Conservation (phyloP, 1,140 invertebrate species). For the Bombus waltoni region DNA sequence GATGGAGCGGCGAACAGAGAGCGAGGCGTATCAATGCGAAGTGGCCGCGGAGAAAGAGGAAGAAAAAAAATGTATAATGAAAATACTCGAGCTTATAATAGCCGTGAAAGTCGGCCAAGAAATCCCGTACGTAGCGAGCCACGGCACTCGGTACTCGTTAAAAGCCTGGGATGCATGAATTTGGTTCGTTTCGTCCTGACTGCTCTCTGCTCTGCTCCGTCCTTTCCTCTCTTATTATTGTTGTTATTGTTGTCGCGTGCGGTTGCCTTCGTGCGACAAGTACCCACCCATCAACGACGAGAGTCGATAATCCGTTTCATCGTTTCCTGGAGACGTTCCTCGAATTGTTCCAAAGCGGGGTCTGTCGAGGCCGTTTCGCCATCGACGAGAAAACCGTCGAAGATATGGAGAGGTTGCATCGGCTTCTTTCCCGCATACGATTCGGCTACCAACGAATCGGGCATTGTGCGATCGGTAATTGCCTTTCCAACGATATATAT, state of each 20-base stretch:
- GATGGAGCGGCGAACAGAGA: background rate
- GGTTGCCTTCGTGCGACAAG: slow-evolving; percentile 10
- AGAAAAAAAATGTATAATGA: slow-evolving; percentile 62
- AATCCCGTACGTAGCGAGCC: slow-evolving; percentile 7
- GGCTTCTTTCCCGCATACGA: background rate
- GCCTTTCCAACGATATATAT: background rate
- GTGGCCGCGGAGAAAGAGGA: slow-evolving; percentile 37
- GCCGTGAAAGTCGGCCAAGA: slow-evolving; percentile 55
- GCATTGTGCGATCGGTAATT: slow-evolving; percentile 2
- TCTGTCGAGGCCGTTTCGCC: background rate
- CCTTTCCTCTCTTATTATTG: slow-evolving; percentile 6
- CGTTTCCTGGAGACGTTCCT: background rate
- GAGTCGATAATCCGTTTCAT: slow-evolving; percentile 40
- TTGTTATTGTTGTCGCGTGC: slow-evolving; percentile 35
- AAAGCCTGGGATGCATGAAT: slow-evolving; percentile 41
- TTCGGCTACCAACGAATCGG: background rate
- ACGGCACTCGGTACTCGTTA: slow-evolving; percentile 34
- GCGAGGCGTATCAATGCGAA: slow-evolving; percentile 47
- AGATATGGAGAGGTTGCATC: background rate
- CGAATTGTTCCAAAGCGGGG: background rate
- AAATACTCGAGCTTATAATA: slow-evolving; percentile 62
- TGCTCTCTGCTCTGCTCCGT: background rate
- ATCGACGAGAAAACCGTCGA: too few relatives aligned
- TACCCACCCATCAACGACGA: background rate
- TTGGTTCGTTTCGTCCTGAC: slow-evolving; percentile 6